These are phyloP conservation scores for Cyclura pinguis DNA, from an alignment of 2,797 vertebrate species.

Conservation along the genomic window DNA sequence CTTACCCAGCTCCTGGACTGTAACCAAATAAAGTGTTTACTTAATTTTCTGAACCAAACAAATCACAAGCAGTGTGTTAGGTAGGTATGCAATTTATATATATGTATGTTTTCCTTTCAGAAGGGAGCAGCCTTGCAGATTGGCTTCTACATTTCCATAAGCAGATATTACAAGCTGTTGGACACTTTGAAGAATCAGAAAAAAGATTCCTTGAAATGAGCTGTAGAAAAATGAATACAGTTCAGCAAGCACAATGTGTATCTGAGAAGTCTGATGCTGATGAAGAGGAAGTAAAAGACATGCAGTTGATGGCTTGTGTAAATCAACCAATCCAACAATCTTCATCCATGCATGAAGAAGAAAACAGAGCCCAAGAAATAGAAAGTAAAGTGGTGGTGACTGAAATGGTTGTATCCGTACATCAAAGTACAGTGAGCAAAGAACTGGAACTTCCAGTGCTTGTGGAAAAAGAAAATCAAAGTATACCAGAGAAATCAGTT, in stretches of 20 bases:
- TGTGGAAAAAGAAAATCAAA: conserved; percentile 53
- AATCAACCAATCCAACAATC: not conserved
- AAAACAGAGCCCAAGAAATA: conserved; percentile 46
- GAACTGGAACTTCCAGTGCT: conserved; percentile 42
- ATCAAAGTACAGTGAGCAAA: conserved; percentile 31
- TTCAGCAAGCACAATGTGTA: conserved; percentile 14
- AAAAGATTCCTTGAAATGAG: conserved; percentile 61
- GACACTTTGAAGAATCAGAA: conserved; percentile 71
- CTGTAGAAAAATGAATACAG: conserved; percentile 36
- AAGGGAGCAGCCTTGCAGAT: conserved; percentile 60
- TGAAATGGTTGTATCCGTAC: conserved; percentile 34
- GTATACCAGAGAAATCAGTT: conserved; percentile 12
- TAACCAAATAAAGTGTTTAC: not conserved
- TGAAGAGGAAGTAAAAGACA: conserved; percentile 35
- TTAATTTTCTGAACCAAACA: not conserved
- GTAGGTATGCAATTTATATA: conserved; percentile 27
- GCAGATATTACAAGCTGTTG: conserved; percentile 64
- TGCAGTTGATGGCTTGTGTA: conserved; percentile 42
- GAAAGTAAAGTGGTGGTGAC: conserved; percentile 48
- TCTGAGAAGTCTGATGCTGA: conserved; percentile 53
- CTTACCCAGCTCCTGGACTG: no score
- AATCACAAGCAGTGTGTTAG: not conserved
- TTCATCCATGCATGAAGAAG: conserved; percentile 35
- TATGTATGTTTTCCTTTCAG: conserved; percentile 60
- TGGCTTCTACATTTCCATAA: conserved; percentile 70